Evolutionary conservation across 2,797 vertebrate species (phyloP).

Genomic region (Phoxinus dragarum): DNA sequence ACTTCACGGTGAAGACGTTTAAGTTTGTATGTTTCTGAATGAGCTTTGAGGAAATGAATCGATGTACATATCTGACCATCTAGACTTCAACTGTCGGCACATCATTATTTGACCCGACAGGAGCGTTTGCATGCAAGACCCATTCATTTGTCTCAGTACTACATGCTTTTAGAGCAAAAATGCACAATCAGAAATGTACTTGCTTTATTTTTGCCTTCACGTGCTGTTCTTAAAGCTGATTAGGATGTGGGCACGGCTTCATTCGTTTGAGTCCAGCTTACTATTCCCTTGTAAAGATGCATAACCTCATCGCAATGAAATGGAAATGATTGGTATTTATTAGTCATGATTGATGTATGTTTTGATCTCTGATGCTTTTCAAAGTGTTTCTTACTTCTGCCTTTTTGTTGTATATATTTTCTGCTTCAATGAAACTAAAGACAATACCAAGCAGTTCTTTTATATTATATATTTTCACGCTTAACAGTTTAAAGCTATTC

Average conservation of each 20-base stretch:
- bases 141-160: slow-evolving; percentile 80
- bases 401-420: slow-evolving; percentile 91
- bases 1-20: slow-evolving; percentile 40
- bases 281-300: slow-evolving; percentile 81
- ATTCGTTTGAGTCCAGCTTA: slow-evolving; percentile 78
- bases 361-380: slow-evolving; percentile 81
- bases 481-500: slow-evolving; percentile 86
- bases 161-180: slow-evolving; percentile 78
- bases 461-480: slow-evolving; percentile 85
- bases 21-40: slow-evolving; percentile 55
- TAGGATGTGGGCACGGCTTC: slow-evolving; percentile 51
- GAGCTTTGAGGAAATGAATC: slow-evolving; percentile 43
- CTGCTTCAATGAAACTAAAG: slow-evolving; percentile 89
- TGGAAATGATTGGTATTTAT: slow-evolving; percentile 88
- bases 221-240: slow-evolving; percentile 78
- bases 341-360: slow-evolving; percentile 85
- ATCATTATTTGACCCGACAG: slow-evolving; percentile 72
- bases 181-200: slow-evolving; percentile 80
- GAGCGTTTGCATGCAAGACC: slow-evolving; percentile 79
- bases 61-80: slow-evolving; percentile 81
- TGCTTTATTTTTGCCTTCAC: slow-evolving; percentile 77
- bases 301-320: slow-evolving; percentile 79
- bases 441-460: slow-evolving; percentile 87
- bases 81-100: slow-evolving; percentile 73
- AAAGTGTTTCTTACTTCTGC: slow-evolving; percentile 85